These are phyloP conservation scores for Silurus lanzhouensis DNA, from an alignment of 2,797 vertebrate genomes.

Conservation along the genomic window DNA sequence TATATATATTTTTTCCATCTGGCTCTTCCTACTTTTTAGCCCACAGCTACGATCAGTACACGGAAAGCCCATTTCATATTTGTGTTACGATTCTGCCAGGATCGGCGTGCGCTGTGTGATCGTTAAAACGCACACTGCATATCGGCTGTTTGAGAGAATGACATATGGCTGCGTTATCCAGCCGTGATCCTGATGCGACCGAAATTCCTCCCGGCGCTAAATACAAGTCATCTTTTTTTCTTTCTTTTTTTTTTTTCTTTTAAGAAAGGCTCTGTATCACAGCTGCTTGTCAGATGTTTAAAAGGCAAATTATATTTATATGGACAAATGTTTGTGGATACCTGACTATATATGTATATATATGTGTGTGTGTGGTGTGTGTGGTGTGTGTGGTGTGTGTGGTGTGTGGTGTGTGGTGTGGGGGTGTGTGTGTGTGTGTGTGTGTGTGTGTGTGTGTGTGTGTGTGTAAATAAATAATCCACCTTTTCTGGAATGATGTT, in stretches of 20 bases:
- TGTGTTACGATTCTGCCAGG: background rate
- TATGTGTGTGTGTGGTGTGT: too few relatives aligned
- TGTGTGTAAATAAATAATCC: too few relatives aligned
- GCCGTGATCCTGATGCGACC: background rate
- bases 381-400: too few relatives aligned
- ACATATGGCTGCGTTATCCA: background rate
- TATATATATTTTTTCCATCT: background rate
- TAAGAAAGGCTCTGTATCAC: background rate
- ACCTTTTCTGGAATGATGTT: too few relatives aligned
- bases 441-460: too few relatives aligned
- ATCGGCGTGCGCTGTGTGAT: background rate
- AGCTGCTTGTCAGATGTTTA: background rate
- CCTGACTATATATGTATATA: too few relatives aligned
- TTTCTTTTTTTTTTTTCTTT: too few relatives aligned
- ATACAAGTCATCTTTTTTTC: background rate
- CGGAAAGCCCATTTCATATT: background rate
- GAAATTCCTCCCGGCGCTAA: background rate
- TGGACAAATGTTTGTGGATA: too few relatives aligned
- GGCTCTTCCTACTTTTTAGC: background rate
- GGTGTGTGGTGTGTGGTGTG: too few relatives aligned
- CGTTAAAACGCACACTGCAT: background rate
- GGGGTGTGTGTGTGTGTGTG: too few relatives aligned
- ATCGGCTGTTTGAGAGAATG: constrained; percentile 4
- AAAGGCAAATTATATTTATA: background rate
- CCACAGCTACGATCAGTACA: background rate